Percentiles rank a stretch among this genome's conserved stretches.
Evolutionary conservation across 2,113 vertebrate genomes (phyloP).

Genomic region (Nycticebus coucang): DNA sequence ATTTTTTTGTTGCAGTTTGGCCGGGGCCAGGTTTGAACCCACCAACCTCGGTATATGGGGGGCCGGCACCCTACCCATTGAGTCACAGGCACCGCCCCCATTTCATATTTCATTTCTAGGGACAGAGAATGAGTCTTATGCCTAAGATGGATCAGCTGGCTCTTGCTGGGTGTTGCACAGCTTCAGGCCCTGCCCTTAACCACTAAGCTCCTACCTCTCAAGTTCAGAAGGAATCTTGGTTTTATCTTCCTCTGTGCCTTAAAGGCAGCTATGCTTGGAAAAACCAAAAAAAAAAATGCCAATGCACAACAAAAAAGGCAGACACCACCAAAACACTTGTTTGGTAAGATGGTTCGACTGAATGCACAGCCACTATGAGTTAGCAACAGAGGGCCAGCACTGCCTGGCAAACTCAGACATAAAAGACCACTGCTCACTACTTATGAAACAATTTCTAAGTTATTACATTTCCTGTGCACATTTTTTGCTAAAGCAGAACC

Average conservation of each 20-base stretch:
- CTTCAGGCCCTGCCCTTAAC: background rate
- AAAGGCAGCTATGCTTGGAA: background rate
- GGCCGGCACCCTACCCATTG: too few species aligned
- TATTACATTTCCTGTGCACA: background rate
- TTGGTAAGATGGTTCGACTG: fast-evolving
- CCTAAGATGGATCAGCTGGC: background rate
- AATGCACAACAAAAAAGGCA: background rate
- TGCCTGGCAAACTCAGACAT: background rate
- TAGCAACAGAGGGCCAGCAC: background rate
- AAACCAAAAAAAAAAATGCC: background rate
- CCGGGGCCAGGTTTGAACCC: too few species aligned
- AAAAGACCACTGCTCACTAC: background rate
- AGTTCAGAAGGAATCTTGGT: background rate
- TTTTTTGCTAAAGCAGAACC: background rate
- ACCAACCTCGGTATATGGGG: too few species aligned
- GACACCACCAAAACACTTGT: background rate
- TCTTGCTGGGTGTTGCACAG: background rate
- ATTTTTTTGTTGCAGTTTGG: too few species aligned
- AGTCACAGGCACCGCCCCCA: too few species aligned
- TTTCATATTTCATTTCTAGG: background rate
- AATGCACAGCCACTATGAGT: background rate
- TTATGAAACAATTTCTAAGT: background rate
- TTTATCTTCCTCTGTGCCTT: background rate
- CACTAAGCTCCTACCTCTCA: background rate
- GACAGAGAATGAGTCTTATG: background rate